phyloP scores from a whole-genome alignment of 2,113 vertebrate genomes.

The Cricetomys ansorgei region DNA sequence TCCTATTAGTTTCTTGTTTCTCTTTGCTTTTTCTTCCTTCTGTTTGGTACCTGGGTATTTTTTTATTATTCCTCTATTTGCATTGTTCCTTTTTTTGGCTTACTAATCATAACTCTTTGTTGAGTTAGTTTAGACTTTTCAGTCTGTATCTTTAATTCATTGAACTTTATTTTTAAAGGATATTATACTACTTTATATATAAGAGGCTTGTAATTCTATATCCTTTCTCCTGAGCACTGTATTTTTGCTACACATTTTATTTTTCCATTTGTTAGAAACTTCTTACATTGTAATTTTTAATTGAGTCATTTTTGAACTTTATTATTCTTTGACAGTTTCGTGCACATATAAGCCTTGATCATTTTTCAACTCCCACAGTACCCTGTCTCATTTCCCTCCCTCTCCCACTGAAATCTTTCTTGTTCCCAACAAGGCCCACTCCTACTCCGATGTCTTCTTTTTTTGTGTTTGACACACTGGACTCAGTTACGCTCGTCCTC shows the following conservation, averaged over 20 bases:
- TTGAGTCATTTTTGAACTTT: neutral
- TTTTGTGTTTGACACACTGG: neutral
- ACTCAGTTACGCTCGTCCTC: neutral
- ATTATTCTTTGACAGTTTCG: neutral
- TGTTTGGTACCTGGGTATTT: neutral
- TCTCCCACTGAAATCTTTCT: neutral
- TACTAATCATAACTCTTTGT: neutral
- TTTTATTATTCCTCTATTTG: neutral
- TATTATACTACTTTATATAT: neutral
- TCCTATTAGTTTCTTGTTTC: neutral
- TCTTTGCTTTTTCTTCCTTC: neutral
- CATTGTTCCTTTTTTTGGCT: neutral
- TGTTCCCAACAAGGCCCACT: neutral
- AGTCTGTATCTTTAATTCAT: constrained; percentile 16
- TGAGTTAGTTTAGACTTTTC: constrained; percentile 3
- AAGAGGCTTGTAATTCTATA: neutral
- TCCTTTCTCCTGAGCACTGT: neutral
- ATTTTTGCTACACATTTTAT: constrained; percentile 20
- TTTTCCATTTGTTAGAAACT: neutral
- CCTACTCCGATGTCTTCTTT: neutral
- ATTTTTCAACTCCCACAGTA: neutral
- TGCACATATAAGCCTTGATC: neutral
- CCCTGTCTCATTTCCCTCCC: neutral
- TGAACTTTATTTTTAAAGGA: neutral
- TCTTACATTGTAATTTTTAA: neutral